phyloP scores from a whole-genome alignment of 2,113 vertebrate genomes.

The Dasyornis broadbenti region DNA sequence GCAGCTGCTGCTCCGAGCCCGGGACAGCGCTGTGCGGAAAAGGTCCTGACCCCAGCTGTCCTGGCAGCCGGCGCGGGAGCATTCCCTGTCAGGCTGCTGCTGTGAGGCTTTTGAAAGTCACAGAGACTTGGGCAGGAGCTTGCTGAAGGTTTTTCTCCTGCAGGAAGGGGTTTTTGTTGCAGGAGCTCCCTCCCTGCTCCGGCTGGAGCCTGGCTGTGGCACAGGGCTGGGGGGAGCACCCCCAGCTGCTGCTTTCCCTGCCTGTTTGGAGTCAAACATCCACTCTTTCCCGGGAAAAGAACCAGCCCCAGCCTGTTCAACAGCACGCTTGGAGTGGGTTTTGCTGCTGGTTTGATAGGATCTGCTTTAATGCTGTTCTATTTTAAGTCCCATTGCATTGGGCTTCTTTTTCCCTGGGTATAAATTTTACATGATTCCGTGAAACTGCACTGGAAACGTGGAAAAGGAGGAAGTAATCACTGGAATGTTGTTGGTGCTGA shows the following conservation, averaged over 20 bases:
- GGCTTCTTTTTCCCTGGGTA: background rate
- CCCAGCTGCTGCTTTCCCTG: background rate
- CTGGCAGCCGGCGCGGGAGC: background rate
- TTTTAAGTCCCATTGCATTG: background rate
- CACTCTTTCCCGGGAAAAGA: background rate
- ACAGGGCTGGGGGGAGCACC: too few species aligned
- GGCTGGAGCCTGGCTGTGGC: background rate
- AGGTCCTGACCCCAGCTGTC: background rate
- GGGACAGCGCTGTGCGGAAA: accelerated
- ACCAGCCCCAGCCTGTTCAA: background rate
- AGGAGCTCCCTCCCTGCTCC: accelerated
- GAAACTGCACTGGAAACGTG: background rate
- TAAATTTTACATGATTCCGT: slow-evolving; percentile 7
- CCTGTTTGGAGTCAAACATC: background rate
- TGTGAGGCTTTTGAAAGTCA: background rate
- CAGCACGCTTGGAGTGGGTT: background rate
- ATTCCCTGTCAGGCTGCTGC: background rate
- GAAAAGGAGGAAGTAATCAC: background rate
- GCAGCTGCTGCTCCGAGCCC: background rate
- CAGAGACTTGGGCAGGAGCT: background rate
- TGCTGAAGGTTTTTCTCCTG: background rate
- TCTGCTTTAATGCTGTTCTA: background rate
- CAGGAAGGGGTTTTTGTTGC: background rate
- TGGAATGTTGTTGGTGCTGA: background rate
- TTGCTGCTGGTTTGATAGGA: background rate